phyloP scores from a whole-genome alignment of 2,113 vertebrate genomes.

The Zapornia atra region DNA sequence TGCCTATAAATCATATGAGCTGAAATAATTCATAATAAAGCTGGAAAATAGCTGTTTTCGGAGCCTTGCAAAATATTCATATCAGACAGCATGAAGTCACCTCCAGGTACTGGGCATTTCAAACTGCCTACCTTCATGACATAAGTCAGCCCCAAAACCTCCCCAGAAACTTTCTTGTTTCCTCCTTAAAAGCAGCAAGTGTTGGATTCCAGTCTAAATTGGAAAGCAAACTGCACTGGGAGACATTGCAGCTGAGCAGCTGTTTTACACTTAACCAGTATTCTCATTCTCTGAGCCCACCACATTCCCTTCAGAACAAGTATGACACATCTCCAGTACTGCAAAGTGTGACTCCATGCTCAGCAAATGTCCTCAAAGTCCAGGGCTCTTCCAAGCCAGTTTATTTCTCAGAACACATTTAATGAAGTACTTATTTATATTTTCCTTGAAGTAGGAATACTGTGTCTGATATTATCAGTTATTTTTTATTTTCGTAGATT shows the following conservation, averaged over 20 bases:
- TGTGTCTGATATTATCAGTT: constrained; percentile 6
- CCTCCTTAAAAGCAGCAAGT: background rate
- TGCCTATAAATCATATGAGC: background rate
- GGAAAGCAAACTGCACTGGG: background rate
- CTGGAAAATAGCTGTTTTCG: background rate
- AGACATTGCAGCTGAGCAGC: background rate
- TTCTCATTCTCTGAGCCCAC: background rate
- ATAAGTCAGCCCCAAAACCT: background rate
- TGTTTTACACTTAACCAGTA: background rate
- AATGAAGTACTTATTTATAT: constrained; percentile 16
- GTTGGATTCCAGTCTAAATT: background rate
- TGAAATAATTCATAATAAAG: background rate
- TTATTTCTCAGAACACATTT: constrained; percentile 16
- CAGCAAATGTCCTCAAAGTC: background rate
- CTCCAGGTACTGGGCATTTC: background rate
- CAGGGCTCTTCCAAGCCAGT: background rate
- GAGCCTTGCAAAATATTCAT: background rate
- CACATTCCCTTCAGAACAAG: background rate
- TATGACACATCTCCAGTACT: background rate
- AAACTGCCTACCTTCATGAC: background rate
- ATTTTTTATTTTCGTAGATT: constrained; percentile 33
- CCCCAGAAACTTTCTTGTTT: background rate
- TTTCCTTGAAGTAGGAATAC: background rate
- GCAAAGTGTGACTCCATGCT: background rate
- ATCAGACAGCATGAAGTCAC: background rate